Conservation (phyloP, 2,888 invertebrate genomes). For the Sinotaia quadrata region DNA sequence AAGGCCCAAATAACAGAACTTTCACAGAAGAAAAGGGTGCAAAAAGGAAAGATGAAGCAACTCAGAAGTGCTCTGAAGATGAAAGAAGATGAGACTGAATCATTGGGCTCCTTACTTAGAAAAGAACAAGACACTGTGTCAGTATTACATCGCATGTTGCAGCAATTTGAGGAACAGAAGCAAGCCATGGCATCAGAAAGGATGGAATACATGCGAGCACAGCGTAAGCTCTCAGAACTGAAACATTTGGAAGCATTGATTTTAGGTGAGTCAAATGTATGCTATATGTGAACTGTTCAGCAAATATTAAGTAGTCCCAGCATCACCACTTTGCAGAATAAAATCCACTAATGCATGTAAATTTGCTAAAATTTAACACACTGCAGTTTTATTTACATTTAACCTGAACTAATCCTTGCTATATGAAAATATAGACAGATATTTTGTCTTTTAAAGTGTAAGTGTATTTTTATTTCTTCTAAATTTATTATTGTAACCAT, state of each 20-base stretch:
- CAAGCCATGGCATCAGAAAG: slow-evolving; percentile 46
- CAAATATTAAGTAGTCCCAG: too few species aligned
- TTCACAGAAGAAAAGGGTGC: slow-evolving; percentile 18
- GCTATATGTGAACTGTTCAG: too few species aligned
- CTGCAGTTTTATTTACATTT: too few species aligned
- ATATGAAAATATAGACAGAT: too few species aligned
- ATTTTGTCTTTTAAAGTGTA: too few species aligned
- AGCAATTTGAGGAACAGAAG: slow-evolving; percentile 52
- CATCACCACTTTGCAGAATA: too few species aligned
- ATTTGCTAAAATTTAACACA: too few species aligned
- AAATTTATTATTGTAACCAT: too few species aligned
- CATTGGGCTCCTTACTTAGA: slow-evolving; percentile 37
- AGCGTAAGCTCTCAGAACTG: slow-evolving; percentile 52
- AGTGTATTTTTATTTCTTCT: too few species aligned
- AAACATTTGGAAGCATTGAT: slow-evolving; percentile 57
- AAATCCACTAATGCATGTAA: too few species aligned
- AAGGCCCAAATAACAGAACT: slow-evolving; percentile 43
- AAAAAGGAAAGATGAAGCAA: slow-evolving; percentile 25
- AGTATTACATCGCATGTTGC: slow-evolving; percentile 47
- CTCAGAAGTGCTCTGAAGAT: slow-evolving; percentile 36
- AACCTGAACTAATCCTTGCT: too few species aligned
- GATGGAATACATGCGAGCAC: slow-evolving; percentile 50
- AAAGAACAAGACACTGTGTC: slow-evolving; percentile 46
- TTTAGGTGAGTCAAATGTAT: slow-evolving; percentile 57
- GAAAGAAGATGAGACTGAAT: slow-evolving; percentile 37